Base-by-base conservation (phyloP, 2,113 vertebrate genomes). In the Channa maculata region DNA sequence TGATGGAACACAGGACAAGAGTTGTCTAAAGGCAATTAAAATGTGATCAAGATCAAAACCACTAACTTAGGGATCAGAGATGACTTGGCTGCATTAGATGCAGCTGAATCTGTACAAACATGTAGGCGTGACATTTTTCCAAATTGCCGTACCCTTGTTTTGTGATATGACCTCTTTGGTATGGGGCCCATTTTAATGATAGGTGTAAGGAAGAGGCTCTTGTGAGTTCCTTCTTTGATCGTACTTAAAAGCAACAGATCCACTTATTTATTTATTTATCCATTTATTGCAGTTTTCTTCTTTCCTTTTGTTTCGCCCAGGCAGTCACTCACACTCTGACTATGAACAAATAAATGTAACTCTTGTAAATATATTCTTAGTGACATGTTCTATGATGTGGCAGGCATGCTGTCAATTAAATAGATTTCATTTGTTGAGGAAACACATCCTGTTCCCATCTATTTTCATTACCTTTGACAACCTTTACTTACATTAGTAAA, bases 151-250 rank as follows among this genome's bases (percentile, higher is more conserved):
- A 49, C 57, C 43, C 45, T 69, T 41, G 2, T 59, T 10, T 70
- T 80, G 33, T 71, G 36, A 75, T 71, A 15, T 60, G 53, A 69
- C 53, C 60, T 43, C 45, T 38, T 80, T 38, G 57, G 36, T 68
- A 68, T 51, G 50, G 46, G 3, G 51, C 15, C 15, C 38, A 64
- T 86, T 75, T 84, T 69, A 80, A 80, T 82, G 60, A 9, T 61
- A 65, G 57, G 43, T 75, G 59, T 57, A 69, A 78, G 83, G 60
- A 75, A 41, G 62, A 14, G 55, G 60, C 69, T 72, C 38, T 52
- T 44, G 46, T 49, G 14, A 64, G 54, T 51, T 44, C 63, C 5
- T 8, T 58, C 69, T 84, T 82, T 90, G 81, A 90, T 86, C 77
- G 52, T 5, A 50, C 80, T 83, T 81, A 57, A 82, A 75, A 86